Base-by-base conservation (phyloP, 1,140 invertebrate species). In the Apis cerana region DNA sequence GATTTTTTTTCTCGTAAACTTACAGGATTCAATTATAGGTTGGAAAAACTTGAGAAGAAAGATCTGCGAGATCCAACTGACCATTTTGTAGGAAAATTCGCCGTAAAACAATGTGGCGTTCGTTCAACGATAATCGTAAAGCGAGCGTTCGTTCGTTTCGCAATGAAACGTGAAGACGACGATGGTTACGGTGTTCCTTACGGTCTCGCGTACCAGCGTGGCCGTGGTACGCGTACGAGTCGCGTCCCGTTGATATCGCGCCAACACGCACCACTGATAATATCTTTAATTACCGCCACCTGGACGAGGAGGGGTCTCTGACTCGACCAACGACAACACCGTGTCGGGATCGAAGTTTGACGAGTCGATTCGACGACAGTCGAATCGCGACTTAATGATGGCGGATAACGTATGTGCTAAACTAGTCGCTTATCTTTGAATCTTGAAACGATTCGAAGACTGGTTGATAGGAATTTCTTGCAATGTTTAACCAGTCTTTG, bases 261-360 rank as follows among this genome's bases (percentile, higher is more conserved):
- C 88, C 89, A 91, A 93, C 92, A 93, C 91, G 91, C 91, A 92
- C 89, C 89, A 85, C 82, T 88, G 92, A 93, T 93, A 93, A 91
- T 93, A 93, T 93, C 92, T 93, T 93, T 93, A 93, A 93, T 93
- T 93, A 92, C 91, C 88, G 69, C 82, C 87, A 89, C 86, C 82
- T 90, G 33, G 33, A 43, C 83, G 70, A 80, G 62, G 64, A 80
- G 76, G 80, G 75, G 75, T 62, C 61, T 59, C 85, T 10, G 82
- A 70, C 52, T 68, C 78, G 70, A 17, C 67, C 86, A 75, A 82
- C 77, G 87, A 87, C 86, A 85, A 13, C 19, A 72, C 70, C 52
- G 61, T 69, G 50, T 62, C 10, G 23, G 17, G 56, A 70, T 62
- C 11, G 15, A 82, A 82, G 43, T 50, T 58, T 13, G 69, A 75